Evolutionary conservation across 2,888 invertebrate genomes (phyloP).

Genomic region (Xestia rhomboidea): DNA sequence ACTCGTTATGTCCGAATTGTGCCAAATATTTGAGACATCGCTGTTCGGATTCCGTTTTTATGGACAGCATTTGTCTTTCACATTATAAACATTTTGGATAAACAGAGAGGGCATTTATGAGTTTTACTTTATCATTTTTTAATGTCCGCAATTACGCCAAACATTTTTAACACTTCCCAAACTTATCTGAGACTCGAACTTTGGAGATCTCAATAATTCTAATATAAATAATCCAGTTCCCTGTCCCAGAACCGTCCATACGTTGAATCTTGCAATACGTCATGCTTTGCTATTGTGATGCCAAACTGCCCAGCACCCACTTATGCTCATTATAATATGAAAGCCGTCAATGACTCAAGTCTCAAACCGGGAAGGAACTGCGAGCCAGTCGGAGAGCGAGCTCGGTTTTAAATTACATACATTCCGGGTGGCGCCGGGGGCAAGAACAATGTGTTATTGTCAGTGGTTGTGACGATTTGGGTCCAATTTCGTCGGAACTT

Average conservation of each 20-base stretch:
- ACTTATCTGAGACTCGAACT: not conserved
- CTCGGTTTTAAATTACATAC: conserved; percentile 64
- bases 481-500: conserved; percentile 14
- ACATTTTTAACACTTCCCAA: not conserved
- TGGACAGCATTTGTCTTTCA: conserved; percentile 19
- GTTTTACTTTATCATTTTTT: conserved; percentile 11
- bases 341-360: conserved; percentile 76
- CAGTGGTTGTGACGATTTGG: conserved; percentile 25
- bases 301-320: conserved; percentile 68
- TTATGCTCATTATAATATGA: conserved; percentile 76
- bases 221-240: conserved; percentile 17
- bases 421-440: conserved; percentile 65
- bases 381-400: conserved; percentile 38
- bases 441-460: conserved; percentile 62
- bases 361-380: conserved; percentile 75
- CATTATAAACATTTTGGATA: conserved; percentile 18
- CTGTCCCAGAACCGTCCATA: conserved; percentile 8
- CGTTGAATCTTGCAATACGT: conserved; percentile 34
- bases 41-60: conserved; percentile 16
- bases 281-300: conserved; percentile 69
- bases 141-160: conserved; percentile 17
- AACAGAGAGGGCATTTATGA: conserved; percentile 11
- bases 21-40: conserved; percentile 31
- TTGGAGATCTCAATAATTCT: conserved; percentile 9
- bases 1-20: conserved; percentile 19